Evolutionary conservation across 2,888 invertebrate genomes (phyloP), one percentile per base, ranked within the genome.

Genomic region (Cerastoderma edule): DNA sequence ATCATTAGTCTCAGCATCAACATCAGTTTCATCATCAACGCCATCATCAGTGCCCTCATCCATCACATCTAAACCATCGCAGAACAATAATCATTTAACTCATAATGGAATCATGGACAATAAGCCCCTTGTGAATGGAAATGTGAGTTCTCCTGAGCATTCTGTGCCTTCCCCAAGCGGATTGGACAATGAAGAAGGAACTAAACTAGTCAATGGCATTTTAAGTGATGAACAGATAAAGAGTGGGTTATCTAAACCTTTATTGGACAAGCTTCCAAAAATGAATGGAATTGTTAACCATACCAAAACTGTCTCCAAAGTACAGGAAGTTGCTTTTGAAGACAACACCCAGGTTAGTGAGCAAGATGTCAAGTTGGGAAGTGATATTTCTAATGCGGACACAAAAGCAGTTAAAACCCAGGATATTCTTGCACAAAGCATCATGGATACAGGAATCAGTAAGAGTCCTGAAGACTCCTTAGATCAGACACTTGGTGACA

Each of bases 281-380:
- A 77, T 88, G 63, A 89, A 89, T 78, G 89, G 89, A 53, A 76
- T 89, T 72, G 76, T 84, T 30, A 85, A 87, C 78, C 88, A 88
- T 78, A 69, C 85, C 48, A 60, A 60, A 60, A 57, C 32, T 33
- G 76, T 82, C 48, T 72, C 80, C 48, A 80, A 69, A 57, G 70
- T 63, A 46, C 63, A 67, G 22, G 70, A 78, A 35, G 65, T 57
- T 44, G 28, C 53, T 35, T 50, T 64, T 54, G 35, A 16, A 8
- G 63, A 73, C 19, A 65, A 50, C 27, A 57, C 44, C 19, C 27
- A 53, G 35, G 50, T 67, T 57, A 53, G 32, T 56, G 72, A 70
- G 10, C 32, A n/a, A 32, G 46, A 33, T 75, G 32, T 32, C 24
- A 72, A 69, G 44, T 39, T 66, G 19, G 72, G 76, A 39, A 65